phyloP scores from a whole-genome alignment of 2,113 vertebrate genomes.

The Neomonachus schauinslandi region DNA sequence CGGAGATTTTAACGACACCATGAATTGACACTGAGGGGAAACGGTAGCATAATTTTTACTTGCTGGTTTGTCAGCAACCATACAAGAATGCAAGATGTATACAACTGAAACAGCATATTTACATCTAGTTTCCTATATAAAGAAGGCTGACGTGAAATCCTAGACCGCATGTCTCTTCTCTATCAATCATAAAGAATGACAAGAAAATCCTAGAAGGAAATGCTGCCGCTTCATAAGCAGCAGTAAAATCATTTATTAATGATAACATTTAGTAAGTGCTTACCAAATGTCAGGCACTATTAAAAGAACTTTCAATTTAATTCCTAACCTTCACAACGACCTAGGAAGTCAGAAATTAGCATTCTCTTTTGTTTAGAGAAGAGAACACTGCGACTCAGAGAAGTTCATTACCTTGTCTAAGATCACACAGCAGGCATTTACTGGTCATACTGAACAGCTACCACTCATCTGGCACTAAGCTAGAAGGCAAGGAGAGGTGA shows the following conservation, averaged over 20 bases:
- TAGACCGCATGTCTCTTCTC: constrained; percentile 57
- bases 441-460: neutral
- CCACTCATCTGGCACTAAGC: neutral
- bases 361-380: neutral
- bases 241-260: constrained; percentile 64
- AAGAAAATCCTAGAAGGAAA: constrained; percentile 76
- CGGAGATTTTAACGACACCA: neutral
- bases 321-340: neutral
- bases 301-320: constrained; percentile 57
- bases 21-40: neutral
- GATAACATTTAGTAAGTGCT: constrained; percentile 54
- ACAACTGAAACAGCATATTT: constrained; percentile 55
- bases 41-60: constrained; percentile 11
- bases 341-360: neutral
- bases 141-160: constrained; percentile 46
- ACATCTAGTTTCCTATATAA: constrained; percentile 64
- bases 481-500: neutral
- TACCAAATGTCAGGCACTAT: constrained; percentile 50
- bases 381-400: neutral
- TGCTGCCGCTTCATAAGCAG: constrained; percentile 16
- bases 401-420: neutral
- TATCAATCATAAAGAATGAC: constrained; percentile 33
- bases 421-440: neutral
- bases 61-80: constrained; percentile 68
- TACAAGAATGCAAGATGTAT: neutral